A percentile compares a stretch with the other conserved stretches of the same genome.
phyloP scores from a whole-genome alignment of 2,888 invertebrate genomes.

The Hirtodrosophila cameraria region DNA sequence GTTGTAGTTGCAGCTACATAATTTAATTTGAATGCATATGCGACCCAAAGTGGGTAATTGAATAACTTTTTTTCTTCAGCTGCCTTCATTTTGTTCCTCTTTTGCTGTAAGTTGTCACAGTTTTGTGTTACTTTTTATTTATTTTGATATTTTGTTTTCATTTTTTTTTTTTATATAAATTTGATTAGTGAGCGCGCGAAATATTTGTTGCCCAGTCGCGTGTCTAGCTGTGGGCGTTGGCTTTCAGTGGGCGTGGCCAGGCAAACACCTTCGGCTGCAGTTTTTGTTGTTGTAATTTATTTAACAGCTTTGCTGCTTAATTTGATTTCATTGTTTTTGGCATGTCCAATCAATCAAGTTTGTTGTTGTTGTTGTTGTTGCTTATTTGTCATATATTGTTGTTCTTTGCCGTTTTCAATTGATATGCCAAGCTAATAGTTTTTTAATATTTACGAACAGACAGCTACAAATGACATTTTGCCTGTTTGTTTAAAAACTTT shows the following conservation, averaged over 20 bases:
- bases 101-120: constrained; percentile 23
- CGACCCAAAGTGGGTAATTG: constrained; percentile 79
- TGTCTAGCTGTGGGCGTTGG: constrained; percentile 15
- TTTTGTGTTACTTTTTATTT: constrained; percentile 33
- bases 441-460: constrained; percentile 29
- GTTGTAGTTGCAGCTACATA: constrained; percentile 62
- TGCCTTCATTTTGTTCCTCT: constrained; percentile 15
- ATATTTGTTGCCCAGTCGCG: constrained; percentile 53
- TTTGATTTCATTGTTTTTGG: constrained; percentile 46
- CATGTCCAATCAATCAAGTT: constrained; percentile 22
- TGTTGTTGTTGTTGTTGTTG: constrained; percentile 8
- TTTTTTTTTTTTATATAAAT: constrained; percentile 64
- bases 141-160: constrained; percentile 5
- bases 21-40: constrained; percentile 78
- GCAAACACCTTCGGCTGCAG: constrained; percentile 9
- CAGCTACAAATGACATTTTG: background rate
- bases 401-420: constrained; percentile 30
- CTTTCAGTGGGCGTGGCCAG: constrained; percentile 24
- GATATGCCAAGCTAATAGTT: constrained; percentile 47
- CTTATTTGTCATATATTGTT: no score
- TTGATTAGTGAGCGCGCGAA: constrained; percentile 73
- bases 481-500: no score
- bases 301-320: constrained; percentile 23
- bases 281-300: constrained; percentile 43
- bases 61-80: constrained; percentile 73